Evolutionary conservation across 2,113 vertebrate species (phyloP).

Genomic region (Anoura caudifer): DNA sequence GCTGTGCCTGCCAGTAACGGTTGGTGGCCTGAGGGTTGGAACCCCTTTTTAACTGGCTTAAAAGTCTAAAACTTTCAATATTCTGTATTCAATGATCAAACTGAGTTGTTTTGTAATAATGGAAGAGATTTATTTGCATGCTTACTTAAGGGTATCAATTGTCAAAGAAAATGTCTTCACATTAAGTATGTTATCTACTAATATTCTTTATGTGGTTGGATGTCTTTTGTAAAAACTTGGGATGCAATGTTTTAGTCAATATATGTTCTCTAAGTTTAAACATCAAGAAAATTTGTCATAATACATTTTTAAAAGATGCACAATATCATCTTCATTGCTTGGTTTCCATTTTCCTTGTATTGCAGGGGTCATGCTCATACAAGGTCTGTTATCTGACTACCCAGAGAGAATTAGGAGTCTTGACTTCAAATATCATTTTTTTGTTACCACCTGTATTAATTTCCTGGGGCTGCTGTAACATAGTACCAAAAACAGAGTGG

Average conservation of each 20-base stretch:
- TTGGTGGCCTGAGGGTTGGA: too few relatives aligned
- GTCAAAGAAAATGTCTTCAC: neutral
- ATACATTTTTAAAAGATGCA: neutral
- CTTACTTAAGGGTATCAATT: neutral
- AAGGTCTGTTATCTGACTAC: neutral
- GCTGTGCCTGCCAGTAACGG: too few relatives aligned
- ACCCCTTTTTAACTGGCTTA: neutral
- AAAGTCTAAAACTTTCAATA: neutral
- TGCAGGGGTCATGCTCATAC: neutral
- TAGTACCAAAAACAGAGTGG: neutral
- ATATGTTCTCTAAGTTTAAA: neutral
- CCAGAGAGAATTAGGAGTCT: neutral
- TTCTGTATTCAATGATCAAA: neutral
- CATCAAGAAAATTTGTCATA: neutral
- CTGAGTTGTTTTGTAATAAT: neutral
- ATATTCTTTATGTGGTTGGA: neutral
- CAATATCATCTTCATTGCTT: neutral
- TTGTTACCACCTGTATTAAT: neutral
- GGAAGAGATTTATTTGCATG: neutral
- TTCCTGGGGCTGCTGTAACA: neutral
- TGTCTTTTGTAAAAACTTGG: neutral
- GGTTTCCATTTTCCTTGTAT: neutral
- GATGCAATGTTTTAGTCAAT: neutral
- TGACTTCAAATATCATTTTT: neutral
- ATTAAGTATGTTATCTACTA: neutral